Evolutionary conservation across 2,888 invertebrate species (phyloP), one percentile per base, ranked within the genome.

Genomic region (Ischnura elegans): DNA sequence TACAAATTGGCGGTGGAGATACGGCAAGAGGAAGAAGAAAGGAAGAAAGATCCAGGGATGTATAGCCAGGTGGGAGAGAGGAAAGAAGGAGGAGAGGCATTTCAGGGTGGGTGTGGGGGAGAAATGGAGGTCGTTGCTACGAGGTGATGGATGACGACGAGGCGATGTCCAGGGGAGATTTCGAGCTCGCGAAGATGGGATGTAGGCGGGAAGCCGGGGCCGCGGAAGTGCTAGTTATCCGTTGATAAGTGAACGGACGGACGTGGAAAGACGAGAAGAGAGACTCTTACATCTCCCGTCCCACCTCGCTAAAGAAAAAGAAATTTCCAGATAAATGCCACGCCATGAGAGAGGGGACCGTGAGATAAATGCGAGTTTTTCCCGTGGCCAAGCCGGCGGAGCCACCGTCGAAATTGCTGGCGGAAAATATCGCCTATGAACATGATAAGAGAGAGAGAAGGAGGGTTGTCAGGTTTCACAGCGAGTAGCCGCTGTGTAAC

Each of bases 51-150:
- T n/a, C n/a, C 16, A 16, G 29, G 66, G 13, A 76, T 16, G 36
- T 29, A 76, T 76, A 36, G 36, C n/a, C 51, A 90, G 55, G 25
- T 16, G 36, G 29, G 45, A 47, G 25, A 51, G n/a, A 46, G 46
- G 45, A 51, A 29, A 3, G n/a, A 29, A 47, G 16, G 47, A 47
- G 43, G 51, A n/a, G 10, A 51, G 29, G 43, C 36, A 21, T 29
- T 16, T 51, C 46, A 87, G 46, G 36, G 90, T n/a, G 29, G 16
- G 45, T 45, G 90, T 16, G 90, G 25, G 90, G 55, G 90, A 90
- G 55, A 55, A 55, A 55, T 47, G 55, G 55, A 90, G 90, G 76
- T 76, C 76, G 76, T 76, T 36, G 76, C 36, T 76, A 36, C 13
- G 76, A 76, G 36, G 36, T 76, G 76, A 76, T 76, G 29, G 76